Evolutionary conservation across 1,140 invertebrate species (phyloP).

Genomic region (Solen grandis): DNA sequence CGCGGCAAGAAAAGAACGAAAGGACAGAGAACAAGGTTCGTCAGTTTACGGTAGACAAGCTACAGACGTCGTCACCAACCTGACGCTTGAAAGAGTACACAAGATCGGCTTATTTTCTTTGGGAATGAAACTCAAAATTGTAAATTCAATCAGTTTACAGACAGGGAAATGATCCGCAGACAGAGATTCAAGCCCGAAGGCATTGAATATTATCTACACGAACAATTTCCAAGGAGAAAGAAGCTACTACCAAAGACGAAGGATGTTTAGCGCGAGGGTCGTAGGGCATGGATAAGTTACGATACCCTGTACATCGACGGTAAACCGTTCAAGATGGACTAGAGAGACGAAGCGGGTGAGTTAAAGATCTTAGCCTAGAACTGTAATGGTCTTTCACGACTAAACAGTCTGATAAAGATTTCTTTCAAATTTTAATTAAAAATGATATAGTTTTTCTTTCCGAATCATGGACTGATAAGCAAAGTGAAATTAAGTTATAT

Average conservation of each 20-base stretch:
- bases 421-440: not conserved
- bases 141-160: no score
- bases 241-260: conserved; percentile 3
- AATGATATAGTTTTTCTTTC: conserved; percentile 17
- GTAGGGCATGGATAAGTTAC: not conserved
- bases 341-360: conserved; percentile 1
- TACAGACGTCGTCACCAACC: not conserved
- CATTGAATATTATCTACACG: not conserved
- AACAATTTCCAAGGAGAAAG: conserved; percentile 11
- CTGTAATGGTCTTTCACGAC: not conserved
- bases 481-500: not conserved
- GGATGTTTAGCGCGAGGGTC: not conserved
- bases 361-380: conserved; percentile 15
- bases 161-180: not conserved
- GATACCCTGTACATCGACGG: conserved; percentile 24
- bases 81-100: conserved; percentile 4
- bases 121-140: not conserved
- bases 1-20: not conserved
- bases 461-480: conserved; percentile 16
- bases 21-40: not conserved
- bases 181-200: not conserved
- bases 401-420: conserved; percentile 8
- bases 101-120: not conserved
- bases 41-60: not conserved
- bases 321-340: not conserved